Conservation (phyloP, 2,113 vertebrate genomes). For the Otus sunia region DNA sequence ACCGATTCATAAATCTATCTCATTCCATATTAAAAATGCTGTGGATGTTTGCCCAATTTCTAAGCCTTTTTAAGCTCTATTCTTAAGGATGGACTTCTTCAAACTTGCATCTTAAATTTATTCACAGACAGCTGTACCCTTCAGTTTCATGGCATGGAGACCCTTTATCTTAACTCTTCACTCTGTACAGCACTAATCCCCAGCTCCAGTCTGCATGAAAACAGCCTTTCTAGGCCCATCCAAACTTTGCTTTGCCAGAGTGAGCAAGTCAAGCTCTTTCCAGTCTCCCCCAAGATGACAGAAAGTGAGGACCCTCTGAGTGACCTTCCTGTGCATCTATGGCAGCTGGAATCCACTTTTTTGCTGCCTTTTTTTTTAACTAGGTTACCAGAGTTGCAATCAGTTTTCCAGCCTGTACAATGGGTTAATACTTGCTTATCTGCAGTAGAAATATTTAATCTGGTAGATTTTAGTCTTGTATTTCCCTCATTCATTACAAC, state of each 20-base stretch:
- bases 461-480: background rate
- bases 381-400: background rate
- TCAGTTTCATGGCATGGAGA: background rate
- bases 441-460: background rate
- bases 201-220: background rate
- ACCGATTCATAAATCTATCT: background rate
- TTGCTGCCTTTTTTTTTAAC: background rate
- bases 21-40: background rate
- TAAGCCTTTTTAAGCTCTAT: background rate
- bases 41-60: background rate
- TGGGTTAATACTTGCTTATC: background rate
- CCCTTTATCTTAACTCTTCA: background rate
- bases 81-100: background rate
- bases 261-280: background rate
- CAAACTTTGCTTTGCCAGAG: background rate
- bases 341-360: background rate
- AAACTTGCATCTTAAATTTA: background rate
- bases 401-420: background rate
- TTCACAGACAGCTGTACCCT: background rate
- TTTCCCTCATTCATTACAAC: background rate
- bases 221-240: background rate
- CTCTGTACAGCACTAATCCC: too few species aligned
- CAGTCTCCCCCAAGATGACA: background rate
- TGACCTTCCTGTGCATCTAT: background rate
- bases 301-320: background rate